Percentiles rank a stretch among this genome's conserved stretches.
Conservation (phyloP, 1,140 invertebrate species). For the Drosophila sucinea region DNA sequence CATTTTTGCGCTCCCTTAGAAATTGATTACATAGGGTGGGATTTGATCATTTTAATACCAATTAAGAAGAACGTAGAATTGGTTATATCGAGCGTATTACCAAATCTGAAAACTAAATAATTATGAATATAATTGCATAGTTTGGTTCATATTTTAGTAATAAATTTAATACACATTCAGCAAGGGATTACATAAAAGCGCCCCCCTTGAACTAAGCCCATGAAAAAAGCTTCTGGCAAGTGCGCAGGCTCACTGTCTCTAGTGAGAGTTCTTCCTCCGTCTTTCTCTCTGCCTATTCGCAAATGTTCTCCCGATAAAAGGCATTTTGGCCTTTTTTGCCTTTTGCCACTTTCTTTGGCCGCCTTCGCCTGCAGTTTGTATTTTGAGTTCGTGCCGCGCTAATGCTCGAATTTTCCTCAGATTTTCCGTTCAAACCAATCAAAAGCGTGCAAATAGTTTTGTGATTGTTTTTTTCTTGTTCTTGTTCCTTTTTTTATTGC, state of each 20-base stretch:
- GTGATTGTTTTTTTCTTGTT: constrained; percentile 50
- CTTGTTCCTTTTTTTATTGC: constrained; percentile 44
- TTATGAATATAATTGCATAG: background rate
- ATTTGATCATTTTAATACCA: background rate
- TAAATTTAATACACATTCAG: background rate
- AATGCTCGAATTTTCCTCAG: constrained; percentile 63
- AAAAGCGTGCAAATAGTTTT: constrained; percentile 67
- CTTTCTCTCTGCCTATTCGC: constrained; percentile 7
- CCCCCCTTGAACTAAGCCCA: constrained; percentile 20
- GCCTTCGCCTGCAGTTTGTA: constrained; percentile 66
- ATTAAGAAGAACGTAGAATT: background rate
- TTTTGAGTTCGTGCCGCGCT: constrained; percentile 60
- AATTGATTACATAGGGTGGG: background rate
- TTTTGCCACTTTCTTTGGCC: constrained; percentile 58
- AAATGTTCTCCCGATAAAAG: constrained; percentile 22
- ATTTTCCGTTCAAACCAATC: constrained; percentile 68
- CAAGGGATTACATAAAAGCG: background rate
- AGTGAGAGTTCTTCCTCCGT: background rate
- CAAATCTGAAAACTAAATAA: background rate
- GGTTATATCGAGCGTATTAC: background rate
- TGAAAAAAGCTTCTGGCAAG: constrained; percentile 45
- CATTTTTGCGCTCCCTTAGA: background rate
- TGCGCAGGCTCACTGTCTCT: constrained; percentile 48
- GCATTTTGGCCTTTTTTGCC: constrained; percentile 32
- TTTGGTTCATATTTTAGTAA: background rate